Conservation (phyloP, 1,140 invertebrate species). For the Limonius californicus region DNA sequence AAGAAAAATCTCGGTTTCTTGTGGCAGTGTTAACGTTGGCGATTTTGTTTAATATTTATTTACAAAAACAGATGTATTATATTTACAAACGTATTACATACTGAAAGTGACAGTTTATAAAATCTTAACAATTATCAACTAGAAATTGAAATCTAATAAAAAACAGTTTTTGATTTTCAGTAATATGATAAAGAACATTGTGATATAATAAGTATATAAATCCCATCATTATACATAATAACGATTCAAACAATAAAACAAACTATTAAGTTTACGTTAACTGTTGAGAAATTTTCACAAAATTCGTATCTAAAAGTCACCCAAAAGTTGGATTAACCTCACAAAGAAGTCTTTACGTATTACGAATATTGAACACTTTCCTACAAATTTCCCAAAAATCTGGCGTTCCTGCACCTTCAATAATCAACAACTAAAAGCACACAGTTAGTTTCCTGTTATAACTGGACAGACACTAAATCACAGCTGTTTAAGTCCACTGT, state of each 20-base stretch:
- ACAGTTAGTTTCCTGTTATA: conserved; percentile 30
- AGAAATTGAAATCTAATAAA: conserved; percentile 3
- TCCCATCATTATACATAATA: background rate
- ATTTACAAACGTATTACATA: conserved; percentile 3
- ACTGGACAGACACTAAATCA: conserved; percentile 43
- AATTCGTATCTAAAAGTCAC: background rate
- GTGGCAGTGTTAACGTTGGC: too few relatives aligned
- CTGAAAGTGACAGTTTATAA: conserved; percentile 11
- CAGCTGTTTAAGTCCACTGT: conserved; percentile 29
- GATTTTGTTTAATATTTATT: background rate
- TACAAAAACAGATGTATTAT: conserved; percentile 8
- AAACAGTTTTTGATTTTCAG: background rate
- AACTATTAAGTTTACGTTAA: background rate
- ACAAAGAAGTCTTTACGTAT: too few relatives aligned
- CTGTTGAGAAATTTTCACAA: background rate
- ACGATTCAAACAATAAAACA: background rate
- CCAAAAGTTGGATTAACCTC: too few relatives aligned
- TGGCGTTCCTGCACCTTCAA: background rate
- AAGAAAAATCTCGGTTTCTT: too few relatives aligned
- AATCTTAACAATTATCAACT: conserved; percentile 6
- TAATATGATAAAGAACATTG: background rate
- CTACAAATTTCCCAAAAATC: background rate
- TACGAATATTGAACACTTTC: background rate
- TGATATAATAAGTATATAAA: background rate
- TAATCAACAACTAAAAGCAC: conserved; percentile 14